Conservation (phyloP, 1,140 invertebrate genomes). For the Forficula auricularia region DNA sequence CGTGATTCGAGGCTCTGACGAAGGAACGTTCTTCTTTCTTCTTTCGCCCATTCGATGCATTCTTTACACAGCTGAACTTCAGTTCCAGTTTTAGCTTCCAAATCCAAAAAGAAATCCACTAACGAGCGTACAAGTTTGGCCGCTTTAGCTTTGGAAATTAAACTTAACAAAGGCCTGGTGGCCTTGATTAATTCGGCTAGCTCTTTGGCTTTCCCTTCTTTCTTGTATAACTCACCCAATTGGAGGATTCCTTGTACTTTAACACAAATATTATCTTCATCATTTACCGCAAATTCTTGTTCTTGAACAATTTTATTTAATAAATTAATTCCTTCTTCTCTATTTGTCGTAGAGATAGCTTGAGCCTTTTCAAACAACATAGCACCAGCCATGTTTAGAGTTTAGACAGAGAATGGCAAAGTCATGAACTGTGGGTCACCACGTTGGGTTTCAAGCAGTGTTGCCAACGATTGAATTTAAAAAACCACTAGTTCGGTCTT, state of each 20-base stretch:
- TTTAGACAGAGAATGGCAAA: too few species aligned
- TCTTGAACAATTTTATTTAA: conserved; percentile 52
- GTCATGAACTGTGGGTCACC: too few species aligned
- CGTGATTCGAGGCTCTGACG: conserved; percentile 88
- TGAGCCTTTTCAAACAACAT: conserved; percentile 67
- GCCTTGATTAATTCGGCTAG: conserved; percentile 83
- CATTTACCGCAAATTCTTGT: conserved; percentile 49
- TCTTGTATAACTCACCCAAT: conserved; percentile 74
- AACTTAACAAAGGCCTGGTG: conserved; percentile 79
- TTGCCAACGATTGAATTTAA: too few species aligned
- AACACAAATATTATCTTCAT: conserved; percentile 69
- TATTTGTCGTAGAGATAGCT: conserved; percentile 47
- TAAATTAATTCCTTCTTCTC: conserved; percentile 43
- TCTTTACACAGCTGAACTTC: conserved; percentile 83
- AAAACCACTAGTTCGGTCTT: too few species aligned
- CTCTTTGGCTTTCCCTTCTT: conserved; percentile 83
- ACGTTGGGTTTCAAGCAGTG: too few species aligned
- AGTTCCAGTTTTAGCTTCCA: conserved; percentile 83
- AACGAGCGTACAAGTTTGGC: conserved; percentile 91
- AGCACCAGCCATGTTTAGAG: conserved; percentile 64
- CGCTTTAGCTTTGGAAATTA: conserved; percentile 96
- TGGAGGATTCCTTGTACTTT: conserved; percentile 83
- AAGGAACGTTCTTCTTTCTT: conserved; percentile 90
- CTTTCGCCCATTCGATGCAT: conserved; percentile 98
- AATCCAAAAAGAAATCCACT: conserved; percentile 93